phyloP scores from a whole-genome alignment of 2,888 invertebrate species.

The Ophraella communa region DNA sequence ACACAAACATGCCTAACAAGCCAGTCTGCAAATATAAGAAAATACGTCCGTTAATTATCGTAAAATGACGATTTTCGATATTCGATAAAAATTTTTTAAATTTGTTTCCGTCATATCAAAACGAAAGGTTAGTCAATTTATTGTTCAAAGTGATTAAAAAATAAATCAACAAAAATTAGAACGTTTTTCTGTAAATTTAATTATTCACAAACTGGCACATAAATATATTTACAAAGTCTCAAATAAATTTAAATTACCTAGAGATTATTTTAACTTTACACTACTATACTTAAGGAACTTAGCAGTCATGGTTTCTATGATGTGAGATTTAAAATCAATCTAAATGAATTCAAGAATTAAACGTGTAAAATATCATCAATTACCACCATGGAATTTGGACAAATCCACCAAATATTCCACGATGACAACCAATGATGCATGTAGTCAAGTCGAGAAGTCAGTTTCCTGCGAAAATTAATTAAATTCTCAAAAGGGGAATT shows the following conservation, averaged over 20 bases:
- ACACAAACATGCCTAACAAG: constrained; percentile 25
- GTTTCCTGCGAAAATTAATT: too few relatives aligned
- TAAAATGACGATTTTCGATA: background rate
- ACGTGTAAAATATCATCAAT: too few relatives aligned
- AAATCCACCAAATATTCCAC: too few relatives aligned
- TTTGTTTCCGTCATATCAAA: too few relatives aligned
- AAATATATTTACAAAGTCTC: constrained; percentile 27
- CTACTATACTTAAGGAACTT: constrained; percentile 37
- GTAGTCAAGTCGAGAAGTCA: too few relatives aligned
- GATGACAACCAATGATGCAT: too few relatives aligned
- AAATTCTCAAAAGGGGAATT: too few relatives aligned
- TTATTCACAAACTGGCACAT: constrained; percentile 3
- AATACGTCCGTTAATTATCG: too few relatives aligned
- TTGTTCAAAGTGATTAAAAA: too few relatives aligned
- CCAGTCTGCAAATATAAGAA: background rate
- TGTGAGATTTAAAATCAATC: constrained; percentile 33
- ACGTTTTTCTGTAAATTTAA: background rate
- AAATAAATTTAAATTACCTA: constrained; percentile 27
- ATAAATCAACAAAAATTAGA: background rate
- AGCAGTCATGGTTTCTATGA: constrained; percentile 41
- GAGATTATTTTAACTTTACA: constrained; percentile 19
- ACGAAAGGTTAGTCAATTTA: too few relatives aligned
- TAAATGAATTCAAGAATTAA: background rate
- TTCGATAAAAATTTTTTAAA: background rate
- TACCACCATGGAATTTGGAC: too few relatives aligned